Evolutionary conservation across 2,888 invertebrate genomes (phyloP).

Genomic region (Sinelater perroti): DNA sequence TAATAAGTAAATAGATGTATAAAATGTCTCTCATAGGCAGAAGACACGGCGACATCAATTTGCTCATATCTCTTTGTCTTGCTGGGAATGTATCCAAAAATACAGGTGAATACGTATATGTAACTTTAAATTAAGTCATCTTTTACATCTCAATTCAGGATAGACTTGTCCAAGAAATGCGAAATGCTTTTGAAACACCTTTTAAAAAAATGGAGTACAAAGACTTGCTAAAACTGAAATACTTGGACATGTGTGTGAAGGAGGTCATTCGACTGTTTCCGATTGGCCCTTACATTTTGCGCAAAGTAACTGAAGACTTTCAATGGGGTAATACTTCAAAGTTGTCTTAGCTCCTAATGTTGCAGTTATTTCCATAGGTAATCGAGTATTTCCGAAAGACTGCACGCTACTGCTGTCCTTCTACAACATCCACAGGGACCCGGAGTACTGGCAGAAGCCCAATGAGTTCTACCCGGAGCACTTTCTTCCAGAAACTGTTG

Average conservation of each 20-base stretch:
- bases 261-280: constrained; percentile 51
- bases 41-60: constrained; percentile 49
- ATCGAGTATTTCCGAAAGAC: constrained; percentile 47
- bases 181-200: constrained; percentile 45
- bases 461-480: constrained; percentile 54
- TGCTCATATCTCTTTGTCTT: constrained; percentile 45
- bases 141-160: no score
- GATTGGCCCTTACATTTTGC: constrained; percentile 50
- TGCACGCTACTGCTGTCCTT: constrained; percentile 48
- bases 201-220: constrained; percentile 38
- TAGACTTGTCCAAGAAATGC: constrained; percentile 49
- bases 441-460: constrained; percentile 50
- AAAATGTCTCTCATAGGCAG: constrained; percentile 48
- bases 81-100: constrained; percentile 54
- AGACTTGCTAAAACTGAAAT: constrained; percentile 47
- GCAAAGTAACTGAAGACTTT: constrained; percentile 47
- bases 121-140: no score
- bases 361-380: constrained; percentile 31
- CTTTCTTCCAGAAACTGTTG: constrained; percentile 50
- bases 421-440: constrained; percentile 50
- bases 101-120: constrained; percentile 53
- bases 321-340: constrained; percentile 42
- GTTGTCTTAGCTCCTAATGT: not conserved
- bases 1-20: no score
- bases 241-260: constrained; percentile 53